Conservation (phyloP, 1,140 invertebrate species). For the Drepana arcuata region DNA sequence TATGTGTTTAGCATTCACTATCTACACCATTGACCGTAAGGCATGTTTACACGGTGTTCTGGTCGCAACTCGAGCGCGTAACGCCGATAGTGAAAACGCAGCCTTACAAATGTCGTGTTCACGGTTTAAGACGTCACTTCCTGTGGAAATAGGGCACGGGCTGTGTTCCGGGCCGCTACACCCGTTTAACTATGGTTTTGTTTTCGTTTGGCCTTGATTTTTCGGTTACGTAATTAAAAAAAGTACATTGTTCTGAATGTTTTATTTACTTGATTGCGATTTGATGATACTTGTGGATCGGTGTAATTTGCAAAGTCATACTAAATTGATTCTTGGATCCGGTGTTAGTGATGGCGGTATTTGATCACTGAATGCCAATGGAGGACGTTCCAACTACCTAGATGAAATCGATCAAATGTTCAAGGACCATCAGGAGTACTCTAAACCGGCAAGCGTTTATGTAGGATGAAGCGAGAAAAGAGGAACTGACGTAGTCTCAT, state of each 20-base stretch:
- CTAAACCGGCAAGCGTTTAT: too few species aligned
- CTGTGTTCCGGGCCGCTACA: constrained; percentile 48
- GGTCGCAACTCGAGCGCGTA: constrained; percentile 27
- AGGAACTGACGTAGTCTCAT: too few species aligned
- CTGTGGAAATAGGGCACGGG: constrained; percentile 42
- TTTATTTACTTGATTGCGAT: too few species aligned
- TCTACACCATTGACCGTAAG: constrained; percentile 26
- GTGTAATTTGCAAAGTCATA: too few species aligned
- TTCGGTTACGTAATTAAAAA: constrained; percentile 43
- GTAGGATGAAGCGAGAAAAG: too few species aligned
- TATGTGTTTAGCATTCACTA: constrained; percentile 17
- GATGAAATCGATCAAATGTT: too few species aligned
- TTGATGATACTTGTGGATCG: too few species aligned
- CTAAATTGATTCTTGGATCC: too few species aligned
- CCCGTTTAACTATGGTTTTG: constrained; percentile 52
- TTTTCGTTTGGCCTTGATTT: constrained; percentile 48
- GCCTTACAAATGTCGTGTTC: constrained; percentile 33
- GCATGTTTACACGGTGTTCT: constrained; percentile 43
- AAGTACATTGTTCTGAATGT: constrained; percentile 34
- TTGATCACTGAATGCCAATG: too few species aligned
- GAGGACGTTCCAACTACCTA: too few species aligned
- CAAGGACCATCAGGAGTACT: too few species aligned
- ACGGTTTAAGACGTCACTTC: constrained; percentile 45
- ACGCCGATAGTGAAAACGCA: constrained; percentile 51
- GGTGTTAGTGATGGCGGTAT: too few species aligned